A percentile compares a stretch with the other conserved stretches of the same genome.
phyloP scores from a whole-genome alignment of 2,113 vertebrate genomes.

The Ramphastos sulfuratus region DNA sequence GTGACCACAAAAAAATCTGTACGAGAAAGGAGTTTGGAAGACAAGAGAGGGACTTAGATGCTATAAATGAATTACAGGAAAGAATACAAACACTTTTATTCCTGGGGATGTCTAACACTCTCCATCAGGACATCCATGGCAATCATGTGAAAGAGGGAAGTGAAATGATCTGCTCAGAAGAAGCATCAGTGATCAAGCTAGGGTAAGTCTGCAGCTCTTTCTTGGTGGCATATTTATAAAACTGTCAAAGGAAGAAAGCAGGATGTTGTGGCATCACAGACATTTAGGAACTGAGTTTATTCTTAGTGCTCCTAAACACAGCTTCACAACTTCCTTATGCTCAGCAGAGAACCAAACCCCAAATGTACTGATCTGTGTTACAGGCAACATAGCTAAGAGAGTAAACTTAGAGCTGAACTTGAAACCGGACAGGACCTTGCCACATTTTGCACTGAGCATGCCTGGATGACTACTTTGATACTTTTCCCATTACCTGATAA shows the following conservation, averaged over 20 bases:
- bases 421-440: not conserved
- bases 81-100: not conserved
- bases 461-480: not conserved
- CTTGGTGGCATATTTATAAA: not conserved
- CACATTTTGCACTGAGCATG: not conserved
- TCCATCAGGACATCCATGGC: not conserved
- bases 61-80: not conserved
- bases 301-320: not conserved
- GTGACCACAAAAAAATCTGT: not conserved
- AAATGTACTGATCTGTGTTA: rapidly evolving
- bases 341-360: not conserved
- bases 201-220: not conserved
- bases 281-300: not conserved
- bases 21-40: not conserved
- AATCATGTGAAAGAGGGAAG: not conserved
- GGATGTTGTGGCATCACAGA: not conserved
- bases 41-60: not conserved
- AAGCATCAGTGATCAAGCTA: not conserved
- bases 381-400: not conserved
- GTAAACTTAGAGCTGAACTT: not conserved
- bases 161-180: not conserved
- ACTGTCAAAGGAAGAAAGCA: not conserved
- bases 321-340: not conserved
- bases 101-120: not conserved
- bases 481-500: not conserved